Evolutionary conservation across 2,888 invertebrate genomes (phyloP).

Genomic region (Julus scandinavius): DNA sequence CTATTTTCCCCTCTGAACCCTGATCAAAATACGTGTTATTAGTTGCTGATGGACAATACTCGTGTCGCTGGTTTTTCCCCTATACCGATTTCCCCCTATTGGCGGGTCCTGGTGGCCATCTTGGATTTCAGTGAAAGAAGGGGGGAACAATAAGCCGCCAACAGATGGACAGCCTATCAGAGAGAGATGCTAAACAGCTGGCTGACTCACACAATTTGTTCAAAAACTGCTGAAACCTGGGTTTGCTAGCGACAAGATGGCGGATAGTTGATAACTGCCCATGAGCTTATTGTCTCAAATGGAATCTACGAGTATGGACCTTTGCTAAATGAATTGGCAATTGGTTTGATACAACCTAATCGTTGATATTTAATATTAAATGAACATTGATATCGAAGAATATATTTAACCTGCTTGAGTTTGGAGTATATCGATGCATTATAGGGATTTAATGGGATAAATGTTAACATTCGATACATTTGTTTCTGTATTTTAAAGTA

Average conservation of each 20-base stretch:
- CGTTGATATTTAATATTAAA: too few species aligned
- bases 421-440: too few species aligned
- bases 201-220: conserved; percentile 13
- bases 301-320: neutral
- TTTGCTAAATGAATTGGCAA: too few species aligned
- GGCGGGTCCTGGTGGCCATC: conserved; percentile 23
- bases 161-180: conserved; percentile 51
- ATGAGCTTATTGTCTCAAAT: neutral
- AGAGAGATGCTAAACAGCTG: conserved; percentile 33
- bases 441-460: too few species aligned
- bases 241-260: conserved; percentile 28
- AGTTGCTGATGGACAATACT: conserved; percentile 45
- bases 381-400: too few species aligned
- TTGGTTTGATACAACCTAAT: too few species aligned
- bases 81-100: conserved; percentile 35
- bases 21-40: conserved; percentile 39
- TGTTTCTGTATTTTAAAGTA: too few species aligned
- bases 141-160: conserved; percentile 45
- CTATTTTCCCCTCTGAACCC: neutral
- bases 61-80: neutral
- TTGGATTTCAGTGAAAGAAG: conserved; percentile 35
- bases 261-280: neutral
- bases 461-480: too few species aligned
- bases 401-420: too few species aligned
- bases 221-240: neutral